Percentiles rank a stretch among this genome's conserved stretches.
These are phyloP conservation scores for Caerostris darwini DNA, from an alignment of 1,140 invertebrate species.

Conservation along the genomic window DNA sequence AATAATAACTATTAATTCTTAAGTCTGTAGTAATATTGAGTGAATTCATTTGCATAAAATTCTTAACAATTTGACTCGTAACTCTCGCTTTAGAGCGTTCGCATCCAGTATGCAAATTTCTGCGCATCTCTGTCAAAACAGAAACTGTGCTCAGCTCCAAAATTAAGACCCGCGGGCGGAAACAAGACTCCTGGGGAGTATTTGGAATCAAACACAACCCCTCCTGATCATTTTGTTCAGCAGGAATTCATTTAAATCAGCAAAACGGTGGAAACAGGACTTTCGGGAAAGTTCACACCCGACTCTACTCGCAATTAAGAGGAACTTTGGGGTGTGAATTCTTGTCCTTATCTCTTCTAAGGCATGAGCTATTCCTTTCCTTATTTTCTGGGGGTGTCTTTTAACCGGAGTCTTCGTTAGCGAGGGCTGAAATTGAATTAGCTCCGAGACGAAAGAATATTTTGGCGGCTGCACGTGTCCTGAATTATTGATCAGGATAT, in stretches of 20 bases:
- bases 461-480: neutral
- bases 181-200: neutral
- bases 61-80: no score
- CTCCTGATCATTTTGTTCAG: neutral
- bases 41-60: no score
- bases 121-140: neutral
- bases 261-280: neutral
- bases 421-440: neutral
- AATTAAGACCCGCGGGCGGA: neutral
- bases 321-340: neutral
- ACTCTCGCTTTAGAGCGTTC: no score
- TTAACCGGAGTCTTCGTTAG: neutral
- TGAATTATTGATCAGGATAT: constrained; percentile 17
- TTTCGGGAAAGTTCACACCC: neutral
- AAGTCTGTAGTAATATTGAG: no score
- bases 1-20: no score
- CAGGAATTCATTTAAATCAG: neutral
- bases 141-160: neutral
- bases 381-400: neutral
- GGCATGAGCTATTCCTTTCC: neutral
- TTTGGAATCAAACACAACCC: neutral
- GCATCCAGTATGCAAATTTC: no score
- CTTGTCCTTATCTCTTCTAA: neutral
- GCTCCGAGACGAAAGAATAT: neutral
- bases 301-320: neutral